Percentiles rank a stretch among this genome's conserved stretches.
Evolutionary conservation across 2,888 invertebrate genomes (phyloP).

Genomic region (Eupithecia exiguata): DNA sequence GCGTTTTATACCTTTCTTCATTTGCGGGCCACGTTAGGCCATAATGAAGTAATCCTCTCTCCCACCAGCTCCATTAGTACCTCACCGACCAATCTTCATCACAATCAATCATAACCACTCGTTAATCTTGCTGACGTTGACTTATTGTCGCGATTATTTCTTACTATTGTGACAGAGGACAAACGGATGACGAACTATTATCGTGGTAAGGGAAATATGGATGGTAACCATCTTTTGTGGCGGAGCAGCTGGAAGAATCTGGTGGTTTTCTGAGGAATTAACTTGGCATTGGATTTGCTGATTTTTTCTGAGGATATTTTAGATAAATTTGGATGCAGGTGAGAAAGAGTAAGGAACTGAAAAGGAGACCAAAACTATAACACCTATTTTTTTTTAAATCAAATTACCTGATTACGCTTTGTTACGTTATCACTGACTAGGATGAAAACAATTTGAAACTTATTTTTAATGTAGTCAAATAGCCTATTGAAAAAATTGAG

Average conservation of each 20-base stretch:
- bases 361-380: too few species aligned
- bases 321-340: too few species aligned
- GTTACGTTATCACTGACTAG: too few species aligned
- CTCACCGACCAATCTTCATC: constrained; percentile 27
- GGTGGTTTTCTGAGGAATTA: not conserved
- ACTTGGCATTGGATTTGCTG: too few species aligned
- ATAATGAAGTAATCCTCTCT: not conserved
- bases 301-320: too few species aligned
- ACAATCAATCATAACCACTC: constrained; percentile 43
- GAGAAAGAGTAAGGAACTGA: too few species aligned
- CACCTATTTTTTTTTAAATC: too few species aligned
- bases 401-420: too few species aligned
- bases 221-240: not conserved
- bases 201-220: constrained; percentile 10
- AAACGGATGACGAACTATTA: constrained; percentile 13
- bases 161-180: constrained; percentile 35
- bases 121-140: constrained; percentile 42
- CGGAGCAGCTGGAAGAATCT: not conserved
- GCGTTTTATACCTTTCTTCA: not conserved
- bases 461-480: too few species aligned
- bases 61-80: constrained; percentile 8
- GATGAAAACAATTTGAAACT: too few species aligned
- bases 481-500: too few species aligned
- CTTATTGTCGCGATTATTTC: constrained; percentile 43
- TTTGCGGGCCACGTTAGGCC: not conserved